Percentiles rank a stretch among this genome's conserved stretches.
Conservation (phyloP, 2,888 invertebrate species). For the Tyria jacobaeae region DNA sequence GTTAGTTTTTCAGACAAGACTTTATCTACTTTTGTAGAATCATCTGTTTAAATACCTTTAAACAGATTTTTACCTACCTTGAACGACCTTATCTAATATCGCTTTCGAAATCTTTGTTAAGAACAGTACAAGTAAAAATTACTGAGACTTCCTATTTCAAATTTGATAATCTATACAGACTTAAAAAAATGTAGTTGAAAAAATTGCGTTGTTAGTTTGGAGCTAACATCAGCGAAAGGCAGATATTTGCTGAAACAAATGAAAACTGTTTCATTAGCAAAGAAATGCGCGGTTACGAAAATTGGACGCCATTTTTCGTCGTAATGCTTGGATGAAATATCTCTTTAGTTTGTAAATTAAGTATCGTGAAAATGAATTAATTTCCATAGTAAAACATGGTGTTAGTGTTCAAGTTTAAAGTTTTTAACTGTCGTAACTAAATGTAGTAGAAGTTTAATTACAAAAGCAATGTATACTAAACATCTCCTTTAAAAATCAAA, state of each 20-base stretch:
- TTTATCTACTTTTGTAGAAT: slow-evolving; percentile 23
- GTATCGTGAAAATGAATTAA: background rate
- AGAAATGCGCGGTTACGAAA: slow-evolving; percentile 66
- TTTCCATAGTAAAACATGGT: background rate
- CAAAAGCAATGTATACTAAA: too few species aligned
- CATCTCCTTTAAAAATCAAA: background rate
- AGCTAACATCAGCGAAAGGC: slow-evolving; percentile 41
- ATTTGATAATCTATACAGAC: background rate
- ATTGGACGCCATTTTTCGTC: slow-evolving; percentile 64
- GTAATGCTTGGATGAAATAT: slow-evolving; percentile 56
- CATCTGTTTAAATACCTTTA: slow-evolving; percentile 21
- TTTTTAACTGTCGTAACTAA: background rate
- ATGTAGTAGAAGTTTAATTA: background rate
- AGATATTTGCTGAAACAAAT: slow-evolving; percentile 60
- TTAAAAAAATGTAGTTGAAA: slow-evolving; percentile 31
- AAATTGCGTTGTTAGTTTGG: slow-evolving; percentile 45
- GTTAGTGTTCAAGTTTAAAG: too few species aligned
- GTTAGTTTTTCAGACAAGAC: slow-evolving; percentile 37
- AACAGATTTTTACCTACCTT: too few species aligned
- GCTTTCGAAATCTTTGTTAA: too few species aligned
- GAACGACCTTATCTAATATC: too few species aligned
- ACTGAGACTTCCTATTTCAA: background rate
- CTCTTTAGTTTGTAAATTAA: slow-evolving; percentile 57
- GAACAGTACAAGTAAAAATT: too few species aligned
- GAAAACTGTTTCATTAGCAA: slow-evolving; percentile 68